Percentiles rank a stretch among this genome's conserved stretches.
phyloP scores from a whole-genome alignment of 2,888 invertebrate genomes.

The Mamestra brassicae region DNA sequence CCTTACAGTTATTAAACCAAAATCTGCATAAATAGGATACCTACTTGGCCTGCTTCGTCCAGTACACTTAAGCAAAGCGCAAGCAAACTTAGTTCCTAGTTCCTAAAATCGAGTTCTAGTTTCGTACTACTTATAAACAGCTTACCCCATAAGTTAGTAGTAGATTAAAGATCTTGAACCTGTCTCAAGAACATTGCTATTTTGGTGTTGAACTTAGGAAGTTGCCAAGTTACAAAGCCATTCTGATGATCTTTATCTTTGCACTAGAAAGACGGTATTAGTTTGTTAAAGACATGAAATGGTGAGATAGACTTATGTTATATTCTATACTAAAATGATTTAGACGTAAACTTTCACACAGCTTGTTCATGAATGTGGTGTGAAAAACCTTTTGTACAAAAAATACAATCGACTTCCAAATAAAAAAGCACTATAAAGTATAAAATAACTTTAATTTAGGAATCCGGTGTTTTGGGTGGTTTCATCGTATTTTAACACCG shows the following conservation, averaged over 20 bases:
- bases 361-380: too few species aligned
- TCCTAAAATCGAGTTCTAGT: conserved; percentile 39
- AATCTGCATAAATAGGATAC: conserved; percentile 34
- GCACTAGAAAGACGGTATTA: neutral
- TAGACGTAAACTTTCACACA: too few species aligned
- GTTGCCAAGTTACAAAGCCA: conserved; percentile 42
- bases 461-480: too few species aligned
- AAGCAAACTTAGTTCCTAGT: conserved; percentile 33
- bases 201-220: conserved; percentile 47
- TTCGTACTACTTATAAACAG: conserved; percentile 48
- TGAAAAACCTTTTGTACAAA: too few species aligned
- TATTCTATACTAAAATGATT: neutral
- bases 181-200: conserved; percentile 44
- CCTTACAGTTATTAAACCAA: conserved; percentile 4
- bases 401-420: too few species aligned
- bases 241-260: conserved; percentile 33
- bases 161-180: conserved; percentile 58
- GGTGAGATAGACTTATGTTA: neutral
- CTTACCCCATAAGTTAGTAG: conserved; percentile 48
- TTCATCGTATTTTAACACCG: too few species aligned
- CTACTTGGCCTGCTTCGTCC: conserved; percentile 7
- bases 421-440: too few species aligned
- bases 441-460: too few species aligned
- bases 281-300: conserved; percentile 2
- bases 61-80: neutral